Conservation (phyloP, 2,888 invertebrate genomes). For the Eupithecia subfuscata region DNA sequence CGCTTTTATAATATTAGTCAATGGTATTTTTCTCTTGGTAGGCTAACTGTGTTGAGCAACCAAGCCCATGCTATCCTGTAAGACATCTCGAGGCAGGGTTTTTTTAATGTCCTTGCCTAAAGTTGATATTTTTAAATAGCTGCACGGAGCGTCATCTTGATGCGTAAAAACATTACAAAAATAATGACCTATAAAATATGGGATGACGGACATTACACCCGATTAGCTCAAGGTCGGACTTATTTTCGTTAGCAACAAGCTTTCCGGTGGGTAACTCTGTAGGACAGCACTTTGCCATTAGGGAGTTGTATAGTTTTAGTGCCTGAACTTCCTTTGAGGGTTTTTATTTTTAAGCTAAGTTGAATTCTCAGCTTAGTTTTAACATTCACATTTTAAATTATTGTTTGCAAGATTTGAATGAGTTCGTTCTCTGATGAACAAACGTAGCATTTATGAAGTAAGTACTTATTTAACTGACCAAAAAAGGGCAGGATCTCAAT, state of each 20-base stretch:
- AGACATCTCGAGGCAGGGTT: background rate
- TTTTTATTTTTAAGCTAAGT: constrained; percentile 13
- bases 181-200: constrained; percentile 22
- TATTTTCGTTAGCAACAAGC: constrained; percentile 69
- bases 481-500: no score
- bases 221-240: constrained; percentile 74
- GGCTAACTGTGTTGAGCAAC: no score
- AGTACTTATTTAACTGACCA: no score
- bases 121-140: background rate
- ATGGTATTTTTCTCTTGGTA: background rate
- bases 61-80: background rate
- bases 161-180: constrained; percentile 10
- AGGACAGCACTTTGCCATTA: constrained; percentile 39
- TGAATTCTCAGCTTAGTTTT: background rate
- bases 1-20: no score
- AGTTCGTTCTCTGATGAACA: background rate
- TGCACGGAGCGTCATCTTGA: background rate
- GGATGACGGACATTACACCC: constrained; percentile 64
- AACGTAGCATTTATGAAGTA: no score
- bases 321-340: background rate
- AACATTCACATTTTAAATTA: background rate
- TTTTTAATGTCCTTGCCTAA: background rate
- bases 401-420: background rate
- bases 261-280: constrained; percentile 46
- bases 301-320: background rate